Evolutionary conservation across 2,888 invertebrate genomes (phyloP).

Genomic region (Thera britannica): DNA sequence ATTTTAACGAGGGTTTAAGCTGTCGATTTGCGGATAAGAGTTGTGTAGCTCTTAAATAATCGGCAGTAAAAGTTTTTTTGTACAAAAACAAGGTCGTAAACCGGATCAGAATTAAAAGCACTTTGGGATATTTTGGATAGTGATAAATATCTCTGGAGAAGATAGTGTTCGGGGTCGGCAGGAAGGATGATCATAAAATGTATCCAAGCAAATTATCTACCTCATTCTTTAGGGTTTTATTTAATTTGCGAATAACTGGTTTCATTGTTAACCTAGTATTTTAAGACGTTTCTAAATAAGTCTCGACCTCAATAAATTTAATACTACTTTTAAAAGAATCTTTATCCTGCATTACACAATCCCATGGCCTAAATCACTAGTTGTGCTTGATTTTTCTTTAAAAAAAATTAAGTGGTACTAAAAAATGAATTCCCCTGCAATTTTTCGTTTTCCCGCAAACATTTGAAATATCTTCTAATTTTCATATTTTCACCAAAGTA

Average conservation of each 20-base stretch:
- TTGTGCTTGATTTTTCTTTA: too few species aligned
- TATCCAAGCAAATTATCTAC: neutral
- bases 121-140: constrained; percentile 29
- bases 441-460: too few species aligned
- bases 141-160: constrained; percentile 23
- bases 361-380: too few species aligned
- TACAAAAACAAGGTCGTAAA: constrained; percentile 37
- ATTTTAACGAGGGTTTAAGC: constrained; percentile 38
- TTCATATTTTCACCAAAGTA: too few species aligned
- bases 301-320: too few species aligned
- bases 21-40: constrained; percentile 34
- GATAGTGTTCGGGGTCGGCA: constrained; percentile 5
- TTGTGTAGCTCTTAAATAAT: constrained; percentile 29
- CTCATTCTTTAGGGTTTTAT: neutral
- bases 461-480: too few species aligned
- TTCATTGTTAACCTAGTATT: neutral
- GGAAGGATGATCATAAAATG: constrained; percentile 14
- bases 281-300: neutral
- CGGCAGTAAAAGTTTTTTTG: constrained; percentile 34
- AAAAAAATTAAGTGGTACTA: too few species aligned
- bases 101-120: constrained; percentile 17
- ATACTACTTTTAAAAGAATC: too few species aligned
- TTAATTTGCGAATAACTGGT: neutral
- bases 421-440: too few species aligned
- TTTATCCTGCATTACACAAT: too few species aligned